phyloP scores from a whole-genome alignment of 2,888 invertebrate species.

The Adela reaumurella region DNA sequence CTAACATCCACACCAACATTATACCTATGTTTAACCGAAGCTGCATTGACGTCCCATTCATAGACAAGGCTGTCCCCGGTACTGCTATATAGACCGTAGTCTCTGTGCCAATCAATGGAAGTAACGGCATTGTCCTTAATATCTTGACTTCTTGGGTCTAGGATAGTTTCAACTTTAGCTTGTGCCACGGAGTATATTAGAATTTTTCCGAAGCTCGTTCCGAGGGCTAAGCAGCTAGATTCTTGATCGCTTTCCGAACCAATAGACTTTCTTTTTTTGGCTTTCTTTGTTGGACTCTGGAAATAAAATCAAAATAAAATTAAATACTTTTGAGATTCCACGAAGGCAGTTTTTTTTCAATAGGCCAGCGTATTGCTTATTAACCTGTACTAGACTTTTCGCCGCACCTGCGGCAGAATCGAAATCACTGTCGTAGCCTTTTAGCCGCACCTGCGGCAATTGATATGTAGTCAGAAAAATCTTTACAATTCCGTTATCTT shows the following conservation, averaged over 20 bases:
- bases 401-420: too few relatives aligned
- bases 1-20: constrained; percentile 61
- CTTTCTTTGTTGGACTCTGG: constrained; percentile 17
- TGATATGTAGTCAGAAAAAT: too few relatives aligned
- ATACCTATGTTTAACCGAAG: constrained; percentile 45
- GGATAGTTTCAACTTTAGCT: constrained; percentile 58
- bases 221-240: constrained; percentile 62
- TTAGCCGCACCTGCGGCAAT: too few relatives aligned
- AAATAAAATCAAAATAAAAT: constrained; percentile 15
- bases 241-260: constrained; percentile 18
- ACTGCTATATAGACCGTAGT: constrained; percentile 51
- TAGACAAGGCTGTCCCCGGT: constrained; percentile 48
- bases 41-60: constrained; percentile 53
- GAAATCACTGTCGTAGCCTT: too few relatives aligned
- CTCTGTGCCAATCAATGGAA: constrained; percentile 57
- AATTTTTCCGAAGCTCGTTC: constrained; percentile 68
- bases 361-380: too few relatives aligned
- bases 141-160: constrained; percentile 41
- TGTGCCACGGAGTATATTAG: constrained; percentile 67
- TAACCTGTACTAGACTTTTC: too few relatives aligned
- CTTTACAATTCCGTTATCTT: too few relatives aligned
- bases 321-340: too few relatives aligned
- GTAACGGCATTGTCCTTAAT: constrained; percentile 28
- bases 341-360: too few relatives aligned
- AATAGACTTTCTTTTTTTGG: constrained; percentile 23